Evolutionary conservation across 2,113 vertebrate species (phyloP), one percentile per base, ranked within the genome.

Genomic region (Lampris incognitus): DNA sequence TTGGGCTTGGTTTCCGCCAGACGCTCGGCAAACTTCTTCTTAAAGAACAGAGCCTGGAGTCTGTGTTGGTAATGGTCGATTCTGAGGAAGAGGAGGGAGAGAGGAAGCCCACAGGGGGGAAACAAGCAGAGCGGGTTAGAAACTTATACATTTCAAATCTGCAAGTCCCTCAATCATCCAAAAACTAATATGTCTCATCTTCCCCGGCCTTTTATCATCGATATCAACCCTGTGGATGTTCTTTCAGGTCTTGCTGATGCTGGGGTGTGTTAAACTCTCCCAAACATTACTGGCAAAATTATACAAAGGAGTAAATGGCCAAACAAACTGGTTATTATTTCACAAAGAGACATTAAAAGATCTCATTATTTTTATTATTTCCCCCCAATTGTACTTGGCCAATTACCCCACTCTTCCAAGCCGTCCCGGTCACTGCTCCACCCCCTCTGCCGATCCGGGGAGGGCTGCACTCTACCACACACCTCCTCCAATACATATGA

Each of bases 1-100:
- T 98, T 98, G 1, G 96, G 97, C 85, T 98, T 98, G 77, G 94
- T 93, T 90, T 98, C 97, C 42, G 95, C 95, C 11, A 98, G 87
- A 41, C 97, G 95, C 86, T 98, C 97, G 49, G 96, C 95, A 84
- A 98, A 97, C 87, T 98, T 97, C 94, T 98, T 98, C 92, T 98
- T 98, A 70, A 98, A 98, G 93, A 97, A 98, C 36, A 98, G 92
- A 37, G 97, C 96, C 87, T 98, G 97, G 7, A 98, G 94, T n/a
- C 96, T 90, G 68, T 98, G 97, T 81, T 98, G 97, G 79, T 98
- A 98, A 87, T 98, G 97, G 91, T 98, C 96, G 6, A 98, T 98
- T 92, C 97, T 98, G 88, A 10, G 37, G 60, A 51, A 52, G 44
- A 39, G 39, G 70, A 55, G 9, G 10, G 8, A 75, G 58, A 70